Percentiles rank a stretch among this genome's conserved stretches.
Conservation (phyloP, 30 jellyfish, hydroid and myxozoan genomes). For the Catostylus mosaicus region DNA sequence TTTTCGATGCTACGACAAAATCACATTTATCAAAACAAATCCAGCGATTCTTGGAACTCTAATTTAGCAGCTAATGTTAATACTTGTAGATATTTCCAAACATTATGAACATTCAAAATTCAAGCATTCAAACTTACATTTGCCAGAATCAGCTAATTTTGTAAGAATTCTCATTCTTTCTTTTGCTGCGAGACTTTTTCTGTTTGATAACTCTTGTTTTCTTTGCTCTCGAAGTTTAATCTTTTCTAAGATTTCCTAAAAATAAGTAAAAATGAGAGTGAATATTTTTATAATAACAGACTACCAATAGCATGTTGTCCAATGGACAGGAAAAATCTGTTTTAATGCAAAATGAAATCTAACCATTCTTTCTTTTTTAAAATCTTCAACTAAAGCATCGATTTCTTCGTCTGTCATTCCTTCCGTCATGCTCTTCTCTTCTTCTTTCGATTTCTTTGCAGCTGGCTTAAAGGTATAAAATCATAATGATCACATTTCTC, state of each 20-base stretch:
- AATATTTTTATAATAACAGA: background rate
- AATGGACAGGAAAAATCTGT: background rate
- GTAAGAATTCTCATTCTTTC: slow-evolving; percentile 95
- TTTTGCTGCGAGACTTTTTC: slow-evolving; percentile 94
- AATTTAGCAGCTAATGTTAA: too few species aligned
- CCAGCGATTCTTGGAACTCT: too few species aligned
- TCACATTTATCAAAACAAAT: too few species aligned
- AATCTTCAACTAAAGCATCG: slow-evolving; percentile 58
- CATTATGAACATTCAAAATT: too few species aligned
- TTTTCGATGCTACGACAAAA: slow-evolving; percentile 44
- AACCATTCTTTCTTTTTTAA: slow-evolving; percentile 55
- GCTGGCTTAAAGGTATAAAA: background rate
- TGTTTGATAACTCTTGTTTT: slow-evolving; percentile 81
- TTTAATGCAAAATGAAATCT: background rate
- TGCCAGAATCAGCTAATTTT: slow-evolving; percentile 86
- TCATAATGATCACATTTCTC: too few species aligned
- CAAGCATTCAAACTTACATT: slow-evolving; percentile 65
- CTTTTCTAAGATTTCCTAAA: slow-evolving; percentile 76
- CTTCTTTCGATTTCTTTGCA: slow-evolving; percentile 33
- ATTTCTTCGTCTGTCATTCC: slow-evolving; percentile 72
- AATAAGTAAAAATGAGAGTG: background rate
- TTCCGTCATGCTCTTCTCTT: slow-evolving; percentile 29
- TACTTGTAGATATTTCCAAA: too few species aligned
- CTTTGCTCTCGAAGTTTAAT: slow-evolving; percentile 75
- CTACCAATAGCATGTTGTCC: background rate